Percentiles rank a stretch among this genome's conserved stretches.
Conservation (phyloP, 2,113 vertebrate species). For the Apeltes quadracus region DNA sequence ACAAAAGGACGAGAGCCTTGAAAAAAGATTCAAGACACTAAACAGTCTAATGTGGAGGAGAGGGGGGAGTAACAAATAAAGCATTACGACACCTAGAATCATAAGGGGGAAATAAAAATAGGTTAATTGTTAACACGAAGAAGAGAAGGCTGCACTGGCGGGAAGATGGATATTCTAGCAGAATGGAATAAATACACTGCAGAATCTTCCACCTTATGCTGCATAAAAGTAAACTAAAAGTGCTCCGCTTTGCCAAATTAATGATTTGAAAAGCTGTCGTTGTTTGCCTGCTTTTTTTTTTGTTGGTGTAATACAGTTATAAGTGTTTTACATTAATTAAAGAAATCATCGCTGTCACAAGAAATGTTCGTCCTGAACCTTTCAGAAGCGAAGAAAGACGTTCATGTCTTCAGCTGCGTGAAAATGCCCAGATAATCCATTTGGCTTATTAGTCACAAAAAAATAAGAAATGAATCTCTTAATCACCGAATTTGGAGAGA, state of each 20-base stretch:
- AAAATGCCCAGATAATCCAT: neutral
- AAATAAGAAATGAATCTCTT: neutral
- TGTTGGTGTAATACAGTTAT: neutral
- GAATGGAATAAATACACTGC: neutral
- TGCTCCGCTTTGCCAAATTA: neutral
- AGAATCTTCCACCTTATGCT: neutral
- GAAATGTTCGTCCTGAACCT: neutral
- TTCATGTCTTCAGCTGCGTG: neutral
- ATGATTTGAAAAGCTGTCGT: neutral
- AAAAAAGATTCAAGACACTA: neutral
- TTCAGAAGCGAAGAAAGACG: neutral
- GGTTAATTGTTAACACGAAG: neutral
- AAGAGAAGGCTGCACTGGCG: neutral
- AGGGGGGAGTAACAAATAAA: neutral
- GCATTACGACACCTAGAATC: neutral
- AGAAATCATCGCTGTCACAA: neutral
- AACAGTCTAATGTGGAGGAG: neutral
- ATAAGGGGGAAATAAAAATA: neutral
- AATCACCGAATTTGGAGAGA: neutral
- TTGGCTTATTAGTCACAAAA: neutral
- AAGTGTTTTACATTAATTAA: neutral
- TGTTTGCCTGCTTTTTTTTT: neutral
- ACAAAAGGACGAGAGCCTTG: constrained; percentile 5
- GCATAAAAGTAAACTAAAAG: neutral
- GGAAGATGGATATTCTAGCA: neutral